These are phyloP conservation scores for Grammomys surdaster DNA, from an alignment of 2,113 vertebrate genomes.

Conservation along the genomic window DNA sequence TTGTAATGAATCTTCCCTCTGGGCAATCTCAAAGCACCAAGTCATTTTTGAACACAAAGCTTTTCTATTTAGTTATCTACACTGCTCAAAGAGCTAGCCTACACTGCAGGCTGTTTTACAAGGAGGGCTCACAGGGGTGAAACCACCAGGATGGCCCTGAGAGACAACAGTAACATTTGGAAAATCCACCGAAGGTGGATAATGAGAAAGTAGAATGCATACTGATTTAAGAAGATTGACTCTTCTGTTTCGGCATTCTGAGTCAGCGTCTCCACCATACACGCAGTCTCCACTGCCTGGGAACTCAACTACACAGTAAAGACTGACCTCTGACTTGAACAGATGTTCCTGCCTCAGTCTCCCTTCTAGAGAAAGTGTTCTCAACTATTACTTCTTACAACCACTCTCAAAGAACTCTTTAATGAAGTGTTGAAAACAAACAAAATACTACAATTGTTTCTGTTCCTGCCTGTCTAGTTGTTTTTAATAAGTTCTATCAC, in stretches of 20 bases:
- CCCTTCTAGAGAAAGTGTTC: not conserved
- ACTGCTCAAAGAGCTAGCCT: not conserved
- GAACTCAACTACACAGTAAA: not conserved
- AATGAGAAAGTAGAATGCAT: constrained; percentile 7
- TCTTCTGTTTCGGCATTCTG: not conserved
- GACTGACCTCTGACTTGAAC: not conserved
- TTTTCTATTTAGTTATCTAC: not conserved
- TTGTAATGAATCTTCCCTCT: not conserved
- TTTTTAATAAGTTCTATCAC: not conserved
- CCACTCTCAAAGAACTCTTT: constrained; percentile 12
- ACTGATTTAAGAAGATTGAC: not conserved
- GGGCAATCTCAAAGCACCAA: not conserved
- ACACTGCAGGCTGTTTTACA: not conserved
- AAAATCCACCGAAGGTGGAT: constrained; percentile 6
- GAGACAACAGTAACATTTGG: not conserved
- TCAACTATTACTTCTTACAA: not conserved
- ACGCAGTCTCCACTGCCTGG: not conserved
- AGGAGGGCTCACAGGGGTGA: not conserved
- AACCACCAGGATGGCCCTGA: not conserved
- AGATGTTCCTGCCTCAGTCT: not conserved
- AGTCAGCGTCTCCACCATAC: no score
- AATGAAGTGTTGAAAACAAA: constrained; percentile 52
- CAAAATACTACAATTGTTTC: constrained; percentile 1
- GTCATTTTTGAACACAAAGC: not conserved
- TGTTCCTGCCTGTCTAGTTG: not conserved